Base-by-base conservation (phyloP, 2,113 vertebrate genomes). In the Notothenia coriiceps region DNA sequence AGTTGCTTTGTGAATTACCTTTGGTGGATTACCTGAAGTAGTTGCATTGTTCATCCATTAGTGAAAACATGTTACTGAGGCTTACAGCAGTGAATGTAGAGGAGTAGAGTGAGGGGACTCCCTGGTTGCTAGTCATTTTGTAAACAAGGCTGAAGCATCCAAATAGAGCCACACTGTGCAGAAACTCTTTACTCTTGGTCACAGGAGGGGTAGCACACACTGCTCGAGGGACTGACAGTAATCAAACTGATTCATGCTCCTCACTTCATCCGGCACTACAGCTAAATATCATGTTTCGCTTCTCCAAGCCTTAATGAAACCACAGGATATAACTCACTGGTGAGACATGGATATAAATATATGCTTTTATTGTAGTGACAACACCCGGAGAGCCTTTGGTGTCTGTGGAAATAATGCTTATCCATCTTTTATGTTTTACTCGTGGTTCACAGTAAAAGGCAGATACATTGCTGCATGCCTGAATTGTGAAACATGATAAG, bases 231-330 rank as follows among this genome's bases (percentile, higher is more conserved):
- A 79, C 61, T 40, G 35, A 51, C 54, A 57, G 63, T 77, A 68
- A 82, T 90, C 59, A 85, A 77, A 80, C 60, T 18, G 63, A 25
- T 64, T 80, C 63, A 83, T 69, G 46, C 8, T 73, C 71, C 61
- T 71, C 64, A 64, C 11, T 50, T 75, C 77, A 77, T 49, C 51
- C 4, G 35, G 35, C 35, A 77, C 71, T 68, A 71, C 66, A 75
- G 15, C 40, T 57, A 0, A 79, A 51, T 55, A 63, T 83, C 55
- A 62, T 54, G 51, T 88, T 83, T 86, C 73, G 69, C 25, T 69
- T 22, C 71, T n/a, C 47, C 51, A 52, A 49, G n/a, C 29, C 60
- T 47, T 52, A 5, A 18, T 55, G 68, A 75, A 67, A 61, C 44
- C 29, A 17, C 67, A 12, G 10, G 6, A 52, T 6, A 40, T 40